Conservation (phyloP, 2,888 invertebrate genomes). For the Acanthosepion lycidas region DNA sequence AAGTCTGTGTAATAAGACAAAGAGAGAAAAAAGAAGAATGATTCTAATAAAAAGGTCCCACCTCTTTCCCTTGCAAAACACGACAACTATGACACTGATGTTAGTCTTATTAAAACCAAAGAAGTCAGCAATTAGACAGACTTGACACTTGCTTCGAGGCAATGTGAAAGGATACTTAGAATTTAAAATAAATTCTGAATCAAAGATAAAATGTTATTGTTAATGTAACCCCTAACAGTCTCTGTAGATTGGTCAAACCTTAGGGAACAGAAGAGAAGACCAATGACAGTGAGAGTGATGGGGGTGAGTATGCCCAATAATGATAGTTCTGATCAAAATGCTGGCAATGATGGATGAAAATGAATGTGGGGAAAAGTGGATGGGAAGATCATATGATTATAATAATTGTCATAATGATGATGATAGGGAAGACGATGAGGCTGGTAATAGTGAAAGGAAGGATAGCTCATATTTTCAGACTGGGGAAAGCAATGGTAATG, state of each 20-base stretch:
- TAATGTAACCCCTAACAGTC: not conserved
- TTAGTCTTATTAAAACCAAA: not conserved
- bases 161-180: not conserved
- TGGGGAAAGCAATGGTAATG: not conserved
- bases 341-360: not conserved
- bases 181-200: not conserved
- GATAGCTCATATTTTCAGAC: not conserved
- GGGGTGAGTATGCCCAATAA: not conserved
- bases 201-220: not conserved
- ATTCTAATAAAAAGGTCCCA: not conserved
- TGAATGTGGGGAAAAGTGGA: not conserved
- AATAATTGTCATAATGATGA: constrained; percentile 21
- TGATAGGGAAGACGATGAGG: not conserved
- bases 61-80: not conserved
- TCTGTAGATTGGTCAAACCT: not conserved
- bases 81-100: not conserved
- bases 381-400: not conserved
- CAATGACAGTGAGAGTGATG: not conserved
- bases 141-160: not conserved
- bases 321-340: not conserved
- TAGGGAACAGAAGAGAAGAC: not conserved
- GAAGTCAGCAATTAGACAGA: not conserved
- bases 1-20: not conserved
- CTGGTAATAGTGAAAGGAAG: not conserved
- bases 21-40: not conserved